Percentiles rank a stretch among this genome's conserved stretches.
Conservation (phyloP, 2,113 vertebrate species). For the Prinia subflava region DNA sequence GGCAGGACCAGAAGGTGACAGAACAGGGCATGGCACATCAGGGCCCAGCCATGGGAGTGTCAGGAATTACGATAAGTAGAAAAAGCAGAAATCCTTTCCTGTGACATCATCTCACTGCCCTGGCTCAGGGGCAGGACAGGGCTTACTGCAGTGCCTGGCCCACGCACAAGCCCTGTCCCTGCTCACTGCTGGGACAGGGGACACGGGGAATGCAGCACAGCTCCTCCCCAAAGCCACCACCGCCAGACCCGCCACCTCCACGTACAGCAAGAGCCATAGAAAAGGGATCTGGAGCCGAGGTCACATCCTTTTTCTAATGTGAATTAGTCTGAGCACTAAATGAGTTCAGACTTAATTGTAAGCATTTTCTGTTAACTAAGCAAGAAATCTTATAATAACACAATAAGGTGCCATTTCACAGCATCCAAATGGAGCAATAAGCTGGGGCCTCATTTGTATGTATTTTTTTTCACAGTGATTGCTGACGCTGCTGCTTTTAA, state of each 20-base stretch:
- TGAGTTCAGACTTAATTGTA: conserved; percentile 59
- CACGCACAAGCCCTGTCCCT: not conserved
- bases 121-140: not conserved
- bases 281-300: conserved; percentile 17
- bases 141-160: not conserved
- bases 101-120: not conserved
- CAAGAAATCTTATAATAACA: conserved; percentile 64
- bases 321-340: conserved; percentile 54
- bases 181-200: not conserved
- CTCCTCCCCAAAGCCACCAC: not conserved
- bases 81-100: not conserved
- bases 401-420: conserved; percentile 60
- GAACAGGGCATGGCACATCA: not conserved
- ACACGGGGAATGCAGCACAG: accelerated
- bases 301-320: conserved; percentile 56
- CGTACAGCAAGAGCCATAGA: not conserved
- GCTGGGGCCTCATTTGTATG: conserved; percentile 56
- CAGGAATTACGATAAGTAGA: not conserved
- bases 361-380: conserved; percentile 63
- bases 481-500: conserved; percentile 70
- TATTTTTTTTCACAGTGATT: conserved; percentile 36
- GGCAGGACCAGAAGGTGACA: not conserved
- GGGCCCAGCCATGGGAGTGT: not conserved
- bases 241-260: not conserved
- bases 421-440: conserved; percentile 59